Evolutionary conservation across 2,797 vertebrate genomes (phyloP).

Genomic region (Acanthornis magna): DNA sequence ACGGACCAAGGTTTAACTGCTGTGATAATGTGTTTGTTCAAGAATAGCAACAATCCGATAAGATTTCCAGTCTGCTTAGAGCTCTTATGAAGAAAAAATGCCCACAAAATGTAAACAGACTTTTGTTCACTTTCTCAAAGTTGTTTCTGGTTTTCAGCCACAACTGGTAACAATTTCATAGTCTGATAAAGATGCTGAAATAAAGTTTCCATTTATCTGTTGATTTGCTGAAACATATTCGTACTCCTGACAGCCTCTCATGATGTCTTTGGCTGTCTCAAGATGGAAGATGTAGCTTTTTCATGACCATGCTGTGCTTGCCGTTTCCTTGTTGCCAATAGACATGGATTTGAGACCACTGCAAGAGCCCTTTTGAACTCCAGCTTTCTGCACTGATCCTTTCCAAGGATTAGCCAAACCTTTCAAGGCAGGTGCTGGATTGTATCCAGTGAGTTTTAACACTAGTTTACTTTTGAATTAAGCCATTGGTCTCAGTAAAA

Average conservation of each 20-base stretch:
- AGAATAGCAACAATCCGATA: neutral
- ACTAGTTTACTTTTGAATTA: neutral
- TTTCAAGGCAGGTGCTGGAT: neutral
- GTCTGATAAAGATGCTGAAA: neutral
- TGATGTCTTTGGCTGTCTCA: neutral
- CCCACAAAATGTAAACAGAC: neutral
- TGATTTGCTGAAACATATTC: neutral
- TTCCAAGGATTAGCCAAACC: neutral
- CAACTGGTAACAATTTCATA: neutral
- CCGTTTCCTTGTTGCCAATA: neutral
- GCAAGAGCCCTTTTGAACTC: neutral
- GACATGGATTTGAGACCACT: neutral
- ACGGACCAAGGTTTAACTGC: neutral
- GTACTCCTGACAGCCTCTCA: neutral
- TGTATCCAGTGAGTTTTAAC: neutral
- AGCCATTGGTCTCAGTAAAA: fast-evolving
- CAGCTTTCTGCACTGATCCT: neutral
- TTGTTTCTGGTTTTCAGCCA: neutral
- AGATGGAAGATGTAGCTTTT: neutral
- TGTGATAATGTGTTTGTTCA: neutral
- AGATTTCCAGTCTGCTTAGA: neutral
- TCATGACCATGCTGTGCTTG: neutral
- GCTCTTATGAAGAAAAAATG: neutral
- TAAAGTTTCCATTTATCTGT: neutral
- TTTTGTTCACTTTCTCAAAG: neutral